Evolutionary conservation across 2,888 invertebrate genomes (phyloP), one percentile per base, ranked within the genome.

Genomic region (Isotomurus palustris): DNA sequence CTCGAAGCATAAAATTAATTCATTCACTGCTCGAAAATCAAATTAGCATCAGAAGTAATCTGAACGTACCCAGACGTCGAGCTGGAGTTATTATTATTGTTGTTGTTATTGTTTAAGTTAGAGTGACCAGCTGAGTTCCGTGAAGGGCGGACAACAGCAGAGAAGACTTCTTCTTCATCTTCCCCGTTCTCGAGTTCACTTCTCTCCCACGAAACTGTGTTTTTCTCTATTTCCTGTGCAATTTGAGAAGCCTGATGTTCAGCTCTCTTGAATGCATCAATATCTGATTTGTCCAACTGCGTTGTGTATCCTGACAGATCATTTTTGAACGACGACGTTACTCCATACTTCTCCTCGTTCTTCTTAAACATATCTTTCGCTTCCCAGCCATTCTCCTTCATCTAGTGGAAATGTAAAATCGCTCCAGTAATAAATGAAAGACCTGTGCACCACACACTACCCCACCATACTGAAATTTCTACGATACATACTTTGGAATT

Each of bases 321-420:
- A 72, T 92, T 89, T 74, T 93, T 92, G 75, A 90, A 97, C 2
- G 91, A 91, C 69, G 93, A 89, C 72, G 86, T 86, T 10, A 96
- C 91, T 53, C 95, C 93, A 76, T 94, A 95, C 67, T 88, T 83
- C 74, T 84, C 83, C 75, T 91, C 91, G 78, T 96, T 96, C 75
- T 87, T 90, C 67, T 86, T 82, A 78, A 97, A 97, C 96, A 97
- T 97, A 71, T 96, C 95, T 76, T 88, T 85, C 2, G 88, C 87
- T 79, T 94, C 91, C 96, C 97, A 97, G 58, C 96, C 96, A 79
- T 93, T 93, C 77, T 78, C 71, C 40, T 44, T 35, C 36, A 41
- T 21, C 8, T 14, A 40, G 10, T 40, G 40, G 40, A 6, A 5
- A 14, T 40, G 6, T 40, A n/a, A n/a, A n/a, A n/a, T n/a, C n/a